phyloP scores from a whole-genome alignment of 2,113 vertebrate species.

The Ageneiosus marmoratus region DNA sequence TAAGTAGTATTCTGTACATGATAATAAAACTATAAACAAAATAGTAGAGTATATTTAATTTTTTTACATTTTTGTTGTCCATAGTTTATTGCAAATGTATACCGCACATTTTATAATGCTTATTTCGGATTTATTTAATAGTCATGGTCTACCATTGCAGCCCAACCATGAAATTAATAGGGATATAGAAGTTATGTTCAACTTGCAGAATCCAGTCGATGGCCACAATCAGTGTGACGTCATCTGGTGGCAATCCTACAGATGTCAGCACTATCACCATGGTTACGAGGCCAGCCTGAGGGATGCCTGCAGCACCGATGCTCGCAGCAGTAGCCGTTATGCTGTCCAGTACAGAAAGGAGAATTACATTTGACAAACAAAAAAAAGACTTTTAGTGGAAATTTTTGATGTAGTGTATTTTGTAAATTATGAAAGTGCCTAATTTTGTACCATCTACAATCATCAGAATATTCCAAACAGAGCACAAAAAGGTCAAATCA shows the following conservation, averaged over 20 bases:
- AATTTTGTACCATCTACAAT: not conserved
- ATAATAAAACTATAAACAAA: not conserved
- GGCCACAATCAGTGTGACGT: slow-evolving; percentile 85
- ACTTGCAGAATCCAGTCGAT: slow-evolving; percentile 88
- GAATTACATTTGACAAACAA: not conserved
- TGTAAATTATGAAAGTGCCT: not conserved
- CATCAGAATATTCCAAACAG: not conserved
- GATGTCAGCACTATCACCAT: slow-evolving; percentile 90
- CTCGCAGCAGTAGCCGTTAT: slow-evolving; percentile 79
- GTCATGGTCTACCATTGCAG: not conserved
- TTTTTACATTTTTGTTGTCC: not conserved
- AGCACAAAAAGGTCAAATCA: not conserved
- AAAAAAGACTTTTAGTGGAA: not conserved
- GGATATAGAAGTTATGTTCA: not conserved
- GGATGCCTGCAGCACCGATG: slow-evolving; percentile 80
- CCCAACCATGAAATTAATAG: not conserved
- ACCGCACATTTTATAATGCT: not conserved
- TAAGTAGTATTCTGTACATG: not conserved
- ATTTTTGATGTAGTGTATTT: not conserved
- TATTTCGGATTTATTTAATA: not conserved
- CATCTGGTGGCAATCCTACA: slow-evolving; percentile 82
- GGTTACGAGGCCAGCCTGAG: slow-evolving; percentile 84
- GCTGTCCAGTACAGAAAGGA: slow-evolving; percentile 53
- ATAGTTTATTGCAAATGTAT: not conserved
- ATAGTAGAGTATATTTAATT: not conserved